Conservation (phyloP, 2,888 invertebrate species). For the Lycophotia porphyrea region DNA sequence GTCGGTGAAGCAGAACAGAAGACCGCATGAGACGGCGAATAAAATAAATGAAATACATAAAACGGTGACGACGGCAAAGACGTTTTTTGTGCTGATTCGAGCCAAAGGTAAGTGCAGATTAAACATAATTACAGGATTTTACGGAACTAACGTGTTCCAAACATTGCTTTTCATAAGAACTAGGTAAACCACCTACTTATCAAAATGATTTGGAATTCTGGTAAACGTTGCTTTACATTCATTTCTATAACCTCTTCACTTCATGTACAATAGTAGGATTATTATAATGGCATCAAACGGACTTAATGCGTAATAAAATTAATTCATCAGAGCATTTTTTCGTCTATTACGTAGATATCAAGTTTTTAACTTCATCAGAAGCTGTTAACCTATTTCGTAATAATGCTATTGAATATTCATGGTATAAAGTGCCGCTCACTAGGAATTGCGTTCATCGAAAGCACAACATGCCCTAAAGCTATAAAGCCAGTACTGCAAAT, state of each 20-base stretch:
- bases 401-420: neutral
- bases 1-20: neutral
- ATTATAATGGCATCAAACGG: neutral
- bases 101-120: neutral
- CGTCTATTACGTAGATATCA: neutral
- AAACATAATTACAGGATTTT: conserved; percentile 3
- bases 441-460: conserved; percentile 14
- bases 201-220: conserved; percentile 11
- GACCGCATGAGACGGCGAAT: neutral
- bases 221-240: neutral
- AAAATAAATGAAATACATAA: neutral
- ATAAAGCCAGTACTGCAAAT: conserved; percentile 11
- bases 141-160: neutral
- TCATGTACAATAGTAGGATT: neutral
- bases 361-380: neutral
- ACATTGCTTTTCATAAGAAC: neutral
- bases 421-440: conserved; percentile 10
- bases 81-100: conserved; percentile 1
- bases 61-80: conserved; percentile 1
- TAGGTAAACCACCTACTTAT: conserved; percentile 6
- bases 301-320: neutral
- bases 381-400: conserved; percentile 15
- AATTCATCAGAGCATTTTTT: neutral
- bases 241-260: neutral
- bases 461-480: conserved; percentile 17